Conservation (phyloP, 2,113 vertebrate species). For the Labeo catla region DNA sequence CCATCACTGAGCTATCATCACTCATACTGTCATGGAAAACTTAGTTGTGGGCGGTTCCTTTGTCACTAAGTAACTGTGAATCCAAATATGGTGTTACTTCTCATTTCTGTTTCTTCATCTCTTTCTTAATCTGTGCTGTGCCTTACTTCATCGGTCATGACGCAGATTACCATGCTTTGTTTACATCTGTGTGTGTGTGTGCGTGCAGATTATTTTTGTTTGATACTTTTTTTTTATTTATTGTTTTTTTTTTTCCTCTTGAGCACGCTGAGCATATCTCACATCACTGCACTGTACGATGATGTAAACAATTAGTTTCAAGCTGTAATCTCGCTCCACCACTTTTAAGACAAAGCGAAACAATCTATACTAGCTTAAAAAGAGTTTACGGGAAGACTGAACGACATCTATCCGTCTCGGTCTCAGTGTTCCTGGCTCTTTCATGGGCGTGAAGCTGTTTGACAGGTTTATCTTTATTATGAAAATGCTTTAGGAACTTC, state of each 20-base stretch:
- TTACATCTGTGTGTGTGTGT: too few species aligned
- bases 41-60: slow-evolving; percentile 71
- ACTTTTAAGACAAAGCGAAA: neutral
- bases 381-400: neutral
- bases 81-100: slow-evolving; percentile 73
- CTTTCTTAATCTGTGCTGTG: neutral
- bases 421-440: neutral
- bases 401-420: neutral
- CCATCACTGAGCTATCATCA: slow-evolving; percentile 59
- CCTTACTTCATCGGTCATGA: slow-evolving; percentile 3
- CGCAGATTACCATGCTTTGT: neutral
- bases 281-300: too few species aligned
- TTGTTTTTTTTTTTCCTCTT: neutral
- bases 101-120: slow-evolving; percentile 43
- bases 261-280: neutral
- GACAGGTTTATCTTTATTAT: slow-evolving; percentile 35
- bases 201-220: too few species aligned
- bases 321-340: neutral
- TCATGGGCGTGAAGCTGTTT: slow-evolving; percentile 47
- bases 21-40: slow-evolving; percentile 83
- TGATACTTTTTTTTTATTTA: too few species aligned
- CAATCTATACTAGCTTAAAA: neutral
- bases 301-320: neutral
- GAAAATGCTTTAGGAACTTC: slow-evolving; percentile 19
- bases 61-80: slow-evolving; percentile 75